Evolutionary conservation across 2,888 invertebrate species (phyloP), one percentile per base, ranked within the genome.

Genomic region (Dioctria linearis): DNA sequence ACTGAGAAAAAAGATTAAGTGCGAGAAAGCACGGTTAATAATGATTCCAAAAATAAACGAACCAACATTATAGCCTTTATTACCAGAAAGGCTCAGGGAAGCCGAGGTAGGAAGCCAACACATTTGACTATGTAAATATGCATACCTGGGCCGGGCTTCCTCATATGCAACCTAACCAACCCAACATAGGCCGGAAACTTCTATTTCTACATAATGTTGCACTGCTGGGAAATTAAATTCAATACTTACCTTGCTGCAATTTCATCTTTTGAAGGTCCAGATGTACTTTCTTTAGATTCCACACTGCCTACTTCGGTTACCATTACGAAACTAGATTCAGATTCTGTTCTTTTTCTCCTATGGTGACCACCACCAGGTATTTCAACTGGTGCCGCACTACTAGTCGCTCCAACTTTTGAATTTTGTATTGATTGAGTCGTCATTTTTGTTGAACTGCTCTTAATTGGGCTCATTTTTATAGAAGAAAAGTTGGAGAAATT

Each of bases 241-340:
- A 39, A 39, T 11, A 25, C 3, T 61, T 61, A 61, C 61, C 39
- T 61, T n/a, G 25, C 6, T 6, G 8, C 61, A 61, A 11, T 4
- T 11, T 61, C 61, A 61, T 61, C 61, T 61, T 61, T 61, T 37
- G 6, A 11, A 54, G 54, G 61, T 11, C 25, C 61, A 61, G 25
- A 61, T 39, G 8, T 61, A 37, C 61, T 61, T 11, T 61, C 61
- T 39, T n/a, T 61, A 5, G 61, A 61, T 37, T 61, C 61, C 2
- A 61, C 6, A 61, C 61, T 61, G 4, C 61, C 61, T 39, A 61
- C 37, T 6, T 61, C 61, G n/a, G 37, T 61, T 39, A 61, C 61
- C 61, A 61, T 61, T 37, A 61, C 61, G 25, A 61, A 61, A 61
- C 61, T 61, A 5, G 61, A 61, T 11, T 61, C 61, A 25, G 61